These are phyloP conservation scores for Autographa gamma DNA, from an alignment of 2,888 invertebrate species.

Conservation along the genomic window DNA sequence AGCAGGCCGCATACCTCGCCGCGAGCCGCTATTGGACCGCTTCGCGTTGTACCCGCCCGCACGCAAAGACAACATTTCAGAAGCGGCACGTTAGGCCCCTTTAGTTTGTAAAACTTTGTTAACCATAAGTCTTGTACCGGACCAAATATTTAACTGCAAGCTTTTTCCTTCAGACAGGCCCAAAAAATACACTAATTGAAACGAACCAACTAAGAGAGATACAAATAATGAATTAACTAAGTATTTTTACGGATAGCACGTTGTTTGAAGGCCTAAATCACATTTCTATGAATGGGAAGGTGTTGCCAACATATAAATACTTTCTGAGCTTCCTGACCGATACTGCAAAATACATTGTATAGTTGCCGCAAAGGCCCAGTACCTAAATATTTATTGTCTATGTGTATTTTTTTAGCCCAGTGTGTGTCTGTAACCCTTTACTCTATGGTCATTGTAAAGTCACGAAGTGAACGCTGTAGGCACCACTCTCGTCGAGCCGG, in stretches of 20 bases:
- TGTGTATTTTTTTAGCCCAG: not conserved
- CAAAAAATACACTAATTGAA: not conserved
- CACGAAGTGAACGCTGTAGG: slow-evolving; percentile 77
- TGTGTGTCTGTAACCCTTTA: slow-evolving; percentile 51
- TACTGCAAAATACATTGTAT: no score
- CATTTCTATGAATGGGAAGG: no score
- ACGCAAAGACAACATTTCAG: slow-evolving; percentile 70
- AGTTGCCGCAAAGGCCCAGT: no score
- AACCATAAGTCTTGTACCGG: not conserved
- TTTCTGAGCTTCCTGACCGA: no score
- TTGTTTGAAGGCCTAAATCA: no score
- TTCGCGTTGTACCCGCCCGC: slow-evolving; percentile 64
- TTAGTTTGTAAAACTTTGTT: not conserved
- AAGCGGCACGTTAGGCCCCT: slow-evolving; percentile 41
- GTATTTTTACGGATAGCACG: no score
- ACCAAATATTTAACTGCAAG: not conserved
- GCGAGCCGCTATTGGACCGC: slow-evolving; percentile 77
- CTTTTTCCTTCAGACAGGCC: not conserved
- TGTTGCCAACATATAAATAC: no score
- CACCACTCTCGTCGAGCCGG: slow-evolving; percentile 68
- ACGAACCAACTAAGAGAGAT: no score
- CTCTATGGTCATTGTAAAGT: slow-evolving; percentile 75
- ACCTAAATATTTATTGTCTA: not conserved
- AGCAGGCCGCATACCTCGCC: slow-evolving; percentile 85
- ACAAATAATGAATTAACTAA: no score